Evolutionary conservation across 2,113 vertebrate genomes (phyloP).

Genomic region (Rafetus swinhoei): DNA sequence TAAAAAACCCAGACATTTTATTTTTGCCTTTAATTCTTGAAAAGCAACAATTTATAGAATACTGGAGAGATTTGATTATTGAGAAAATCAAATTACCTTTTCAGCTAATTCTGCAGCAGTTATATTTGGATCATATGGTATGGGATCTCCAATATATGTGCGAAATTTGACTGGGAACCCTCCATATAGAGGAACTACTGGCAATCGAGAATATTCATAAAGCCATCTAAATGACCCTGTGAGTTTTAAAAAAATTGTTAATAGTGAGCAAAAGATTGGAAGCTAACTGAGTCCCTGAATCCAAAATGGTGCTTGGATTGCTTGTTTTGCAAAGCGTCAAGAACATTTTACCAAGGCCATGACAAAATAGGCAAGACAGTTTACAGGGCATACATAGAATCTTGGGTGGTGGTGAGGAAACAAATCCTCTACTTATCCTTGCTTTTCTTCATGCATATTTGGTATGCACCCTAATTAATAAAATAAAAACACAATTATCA

Average conservation of each 20-base stretch:
- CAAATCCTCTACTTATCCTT: background rate
- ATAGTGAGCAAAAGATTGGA: background rate
- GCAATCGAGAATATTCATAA: slow-evolving; percentile 87
- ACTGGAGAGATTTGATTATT: background rate
- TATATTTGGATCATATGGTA: slow-evolving; percentile 87
- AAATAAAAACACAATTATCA: background rate
- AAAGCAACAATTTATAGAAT: background rate
- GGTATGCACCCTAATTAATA: background rate
- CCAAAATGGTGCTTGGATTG: background rate
- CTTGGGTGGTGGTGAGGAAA: background rate
- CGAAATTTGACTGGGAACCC: slow-evolving; percentile 92
- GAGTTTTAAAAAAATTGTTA: slow-evolving; percentile 25
- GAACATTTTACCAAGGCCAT: background rate
- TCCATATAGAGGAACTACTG: slow-evolving; percentile 86
- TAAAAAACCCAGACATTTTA: background rate
- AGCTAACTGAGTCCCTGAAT: background rate
- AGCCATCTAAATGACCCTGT: slow-evolving; percentile 84
- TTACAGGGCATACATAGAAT: background rate
- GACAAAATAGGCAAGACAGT: background rate
- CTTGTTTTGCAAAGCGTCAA: background rate
- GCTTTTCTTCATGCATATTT: background rate
- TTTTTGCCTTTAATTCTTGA: background rate
- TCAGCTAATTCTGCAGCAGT: slow-evolving; percentile 85
- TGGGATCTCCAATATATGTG: slow-evolving; percentile 91
- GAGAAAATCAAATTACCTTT: slow-evolving; percentile 78